Conservation (phyloP, 1,140 invertebrate genomes). For the Lepidurus couesii region DNA sequence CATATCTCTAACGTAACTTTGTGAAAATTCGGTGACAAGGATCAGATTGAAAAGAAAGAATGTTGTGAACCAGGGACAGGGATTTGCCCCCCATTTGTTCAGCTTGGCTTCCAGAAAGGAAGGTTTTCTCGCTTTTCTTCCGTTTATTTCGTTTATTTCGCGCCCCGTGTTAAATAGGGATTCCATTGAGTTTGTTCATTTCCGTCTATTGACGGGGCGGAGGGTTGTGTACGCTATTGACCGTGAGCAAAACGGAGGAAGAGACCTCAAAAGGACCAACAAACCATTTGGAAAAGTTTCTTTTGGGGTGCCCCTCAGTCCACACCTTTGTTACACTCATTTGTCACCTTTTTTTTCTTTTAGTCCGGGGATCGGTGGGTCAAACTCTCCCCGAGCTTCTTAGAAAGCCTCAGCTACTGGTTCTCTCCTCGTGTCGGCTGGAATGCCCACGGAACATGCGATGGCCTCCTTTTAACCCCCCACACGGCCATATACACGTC, state of each 20-base stretch:
- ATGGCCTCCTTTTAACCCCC: not conserved
- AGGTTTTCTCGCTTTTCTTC: not conserved
- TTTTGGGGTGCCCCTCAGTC: not conserved
- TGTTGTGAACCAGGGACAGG: not conserved
- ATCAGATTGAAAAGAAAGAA: not conserved
- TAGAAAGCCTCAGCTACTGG: not conserved
- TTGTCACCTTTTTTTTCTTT: not conserved
- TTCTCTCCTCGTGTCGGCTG: not conserved
- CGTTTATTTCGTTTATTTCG: slow-evolving; percentile 6
- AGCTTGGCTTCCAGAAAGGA: not conserved
- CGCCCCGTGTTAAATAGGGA: not conserved
- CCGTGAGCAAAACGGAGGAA: not conserved
- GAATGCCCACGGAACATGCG: too few species aligned
- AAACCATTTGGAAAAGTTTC: not conserved
- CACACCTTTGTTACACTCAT: slow-evolving; percentile 19
- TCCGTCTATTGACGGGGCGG: slow-evolving; percentile 16
- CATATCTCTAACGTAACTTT: slow-evolving; percentile 5
- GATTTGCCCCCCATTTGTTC: not conserved
- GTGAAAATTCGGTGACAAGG: not conserved
- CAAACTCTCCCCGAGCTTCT: not conserved
- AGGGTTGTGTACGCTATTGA: slow-evolving; percentile 13
- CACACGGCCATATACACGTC: not conserved
- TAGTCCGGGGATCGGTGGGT: not conserved
- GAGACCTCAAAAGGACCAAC: slow-evolving; percentile 18
- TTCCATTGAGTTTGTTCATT: slow-evolving; percentile 12